phyloP scores from a whole-genome alignment of 1,140 invertebrate species.

The Drosophila novamexicana region DNA sequence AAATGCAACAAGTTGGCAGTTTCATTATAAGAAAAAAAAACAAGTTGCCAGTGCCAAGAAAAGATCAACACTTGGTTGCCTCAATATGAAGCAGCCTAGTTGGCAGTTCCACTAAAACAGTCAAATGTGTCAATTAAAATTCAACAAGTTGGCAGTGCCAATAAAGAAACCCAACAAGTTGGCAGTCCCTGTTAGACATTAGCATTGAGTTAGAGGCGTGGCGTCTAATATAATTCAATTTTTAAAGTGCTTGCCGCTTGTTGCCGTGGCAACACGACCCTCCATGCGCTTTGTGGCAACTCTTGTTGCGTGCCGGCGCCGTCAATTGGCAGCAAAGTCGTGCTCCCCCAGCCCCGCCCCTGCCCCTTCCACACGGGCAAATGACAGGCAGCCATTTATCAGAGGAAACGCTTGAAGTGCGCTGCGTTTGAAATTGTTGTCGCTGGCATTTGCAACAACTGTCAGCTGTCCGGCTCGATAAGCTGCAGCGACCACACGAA shows the following conservation, averaged over 20 bases:
- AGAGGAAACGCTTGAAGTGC: conserved; percentile 63
- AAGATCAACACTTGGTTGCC: no score
- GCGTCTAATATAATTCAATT: conserved; percentile 34
- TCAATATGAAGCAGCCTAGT: no score
- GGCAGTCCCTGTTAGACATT: conserved; percentile 7
- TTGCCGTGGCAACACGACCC: no score
- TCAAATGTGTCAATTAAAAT: no score
- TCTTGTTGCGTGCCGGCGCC: not conserved
- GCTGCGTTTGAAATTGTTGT: conserved; percentile 62
- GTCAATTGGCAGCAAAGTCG: not conserved
- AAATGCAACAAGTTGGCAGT: no score
- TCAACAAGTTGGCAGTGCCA: no score
- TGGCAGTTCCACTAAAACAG: no score
- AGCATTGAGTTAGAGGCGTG: not conserved
- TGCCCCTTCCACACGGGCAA: not conserved
- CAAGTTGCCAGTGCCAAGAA: no score
- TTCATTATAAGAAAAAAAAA: no score
- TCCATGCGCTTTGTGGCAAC: no score
- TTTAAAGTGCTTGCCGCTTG: conserved; percentile 14
- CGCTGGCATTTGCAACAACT: conserved; percentile 32
- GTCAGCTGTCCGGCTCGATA: conserved; percentile 72
- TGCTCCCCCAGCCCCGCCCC: not conserved
- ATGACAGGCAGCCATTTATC: conserved; percentile 74
- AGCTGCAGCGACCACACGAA: conserved; percentile 35
- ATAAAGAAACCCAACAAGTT: not conserved